Base-by-base conservation (phyloP, 1,140 invertebrate species). In the Drosophila ananassae region DNA sequence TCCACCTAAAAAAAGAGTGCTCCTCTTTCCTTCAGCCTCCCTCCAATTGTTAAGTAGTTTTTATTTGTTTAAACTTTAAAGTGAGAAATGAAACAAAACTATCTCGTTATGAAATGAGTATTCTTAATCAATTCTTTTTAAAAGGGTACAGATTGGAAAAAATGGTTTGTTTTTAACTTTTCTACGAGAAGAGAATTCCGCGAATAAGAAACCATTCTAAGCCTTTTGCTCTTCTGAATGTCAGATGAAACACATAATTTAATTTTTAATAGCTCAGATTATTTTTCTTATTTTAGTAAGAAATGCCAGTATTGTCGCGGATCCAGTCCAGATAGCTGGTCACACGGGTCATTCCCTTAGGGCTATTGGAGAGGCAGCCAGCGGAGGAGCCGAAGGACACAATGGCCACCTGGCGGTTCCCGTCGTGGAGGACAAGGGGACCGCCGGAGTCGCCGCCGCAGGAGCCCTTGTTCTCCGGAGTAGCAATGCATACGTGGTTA, bases 261-360 rank as follows among this genome's bases (percentile, higher is more conserved):
- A 32, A 8, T 7, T 12, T 37, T 1, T 2, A 4, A n/a, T 37
- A 37, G 3, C 34, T 37, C 34, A n/a, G 34, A 4, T 37, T n/a
- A 37, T 12, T 37, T 37, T 12, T n/a, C n/a, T n/a, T 37, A 37
- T 37, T 37, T 37, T 74, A 77, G 53, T 67, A 54, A 4, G 53
- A 74, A 48, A 74, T 74, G 7, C 78, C 81, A 4, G 71, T 74
- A 6, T 75, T 57, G 1, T 72, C 60, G 4, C 59, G 46, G 48
- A 94, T 93, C 94, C 94, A 94, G 62, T 92, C 78, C 51, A 93
- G 79, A 80, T 92, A 94, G 50, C 78, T 89, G n/a, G 93, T 93
- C 22, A 94, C 90, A 47, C 93, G 91, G 1, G 93, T 92, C 77
- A 92, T 93, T 4, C 91, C 93, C 47, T 91, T 91, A 32, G 93